Evolutionary conservation across 2,113 vertebrate species (phyloP).

Genomic region (Ophiodon elongatus): DNA sequence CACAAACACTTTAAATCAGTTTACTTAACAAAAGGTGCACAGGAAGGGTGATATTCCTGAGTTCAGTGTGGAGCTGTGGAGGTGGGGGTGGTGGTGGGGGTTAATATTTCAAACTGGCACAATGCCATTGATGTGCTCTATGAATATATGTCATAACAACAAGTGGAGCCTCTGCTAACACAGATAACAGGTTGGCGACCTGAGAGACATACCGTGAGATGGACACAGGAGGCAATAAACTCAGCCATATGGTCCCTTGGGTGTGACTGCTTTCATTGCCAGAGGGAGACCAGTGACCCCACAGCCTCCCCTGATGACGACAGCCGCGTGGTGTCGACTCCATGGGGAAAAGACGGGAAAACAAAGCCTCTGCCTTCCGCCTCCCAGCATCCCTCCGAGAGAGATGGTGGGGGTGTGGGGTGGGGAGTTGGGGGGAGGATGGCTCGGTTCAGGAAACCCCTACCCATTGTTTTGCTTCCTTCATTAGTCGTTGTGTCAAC

Average conservation of each 20-base stretch:
- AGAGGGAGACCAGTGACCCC: slow-evolving; percentile 71
- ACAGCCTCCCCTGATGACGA: slow-evolving; percentile 83
- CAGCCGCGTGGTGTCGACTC: slow-evolving; percentile 71
- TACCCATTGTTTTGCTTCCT: slow-evolving; percentile 87
- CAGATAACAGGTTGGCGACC: slow-evolving; percentile 73
- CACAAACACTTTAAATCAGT: slow-evolving; percentile 29
- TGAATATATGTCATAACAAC: slow-evolving; percentile 64
- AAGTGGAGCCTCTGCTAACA: slow-evolving; percentile 58
- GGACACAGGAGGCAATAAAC: slow-evolving; percentile 65
- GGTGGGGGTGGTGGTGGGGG: slow-evolving; percentile 5
- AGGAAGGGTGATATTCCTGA: slow-evolving; percentile 63
- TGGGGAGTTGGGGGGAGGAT: slow-evolving; percentile 19
- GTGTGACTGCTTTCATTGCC: slow-evolving; percentile 74
- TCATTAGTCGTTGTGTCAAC: slow-evolving; percentile 85
- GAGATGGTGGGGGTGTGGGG: slow-evolving; percentile 43
- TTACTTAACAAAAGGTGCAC: slow-evolving; percentile 65
- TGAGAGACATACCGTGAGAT: slow-evolving; percentile 52
- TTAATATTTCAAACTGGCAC: slow-evolving; percentile 55
- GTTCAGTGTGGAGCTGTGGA: slow-evolving; percentile 46
- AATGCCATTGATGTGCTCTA: slow-evolving; percentile 42
- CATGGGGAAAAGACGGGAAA: slow-evolving; percentile 77
- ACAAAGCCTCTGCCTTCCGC: slow-evolving; percentile 77
- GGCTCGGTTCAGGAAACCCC: slow-evolving; percentile 81
- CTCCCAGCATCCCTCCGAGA: slow-evolving; percentile 67
- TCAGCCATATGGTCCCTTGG: slow-evolving; percentile 66